These are phyloP conservation scores for Scelioninae gen. 2 DNA, from an alignment of 2,888 invertebrate genomes.

Conservation along the genomic window DNA sequence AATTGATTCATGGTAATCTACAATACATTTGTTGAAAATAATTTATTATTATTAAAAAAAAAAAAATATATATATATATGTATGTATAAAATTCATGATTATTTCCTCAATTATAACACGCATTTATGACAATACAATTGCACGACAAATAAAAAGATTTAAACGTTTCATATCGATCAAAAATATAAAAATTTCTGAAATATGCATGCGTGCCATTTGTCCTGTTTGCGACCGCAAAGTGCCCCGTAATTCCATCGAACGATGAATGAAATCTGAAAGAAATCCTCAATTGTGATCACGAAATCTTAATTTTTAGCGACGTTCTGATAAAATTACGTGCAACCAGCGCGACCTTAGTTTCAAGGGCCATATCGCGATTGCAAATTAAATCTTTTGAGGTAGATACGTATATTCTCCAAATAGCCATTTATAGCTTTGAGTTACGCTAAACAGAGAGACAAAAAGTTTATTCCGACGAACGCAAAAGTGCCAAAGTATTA, in stretches of 20 bases:
- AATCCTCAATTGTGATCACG: conserved; percentile 62
- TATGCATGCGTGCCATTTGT: conserved; percentile 7
- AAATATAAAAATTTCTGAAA: conserved; percentile 8
- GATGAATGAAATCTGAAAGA: conserved; percentile 65
- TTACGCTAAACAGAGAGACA: conserved; percentile 71
- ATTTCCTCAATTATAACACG: conserved; percentile 13
- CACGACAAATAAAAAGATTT: background rate
- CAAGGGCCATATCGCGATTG: conserved; percentile 66
- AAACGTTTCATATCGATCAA: conserved; percentile 9
- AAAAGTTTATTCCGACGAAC: conserved; percentile 60
- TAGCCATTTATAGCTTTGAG: conserved; percentile 72
- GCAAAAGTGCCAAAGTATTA: conserved; percentile 58
- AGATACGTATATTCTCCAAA: conserved; percentile 75
- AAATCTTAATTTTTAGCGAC: conserved; percentile 67
- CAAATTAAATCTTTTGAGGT: conserved; percentile 73
- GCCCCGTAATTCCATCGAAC: conserved; percentile 4
- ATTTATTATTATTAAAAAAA: no score
- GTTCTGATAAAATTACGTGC: conserved; percentile 67
- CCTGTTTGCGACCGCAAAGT: conserved; percentile 17
- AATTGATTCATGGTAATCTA: background rate
- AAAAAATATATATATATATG: no score
- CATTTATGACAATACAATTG: conserved; percentile 18
- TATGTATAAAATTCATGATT: no score
- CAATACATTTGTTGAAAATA: background rate
- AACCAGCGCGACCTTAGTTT: conserved; percentile 65